Evolutionary conservation across 2,113 vertebrate species (phyloP).

Genomic region (Bos javanicus): DNA sequence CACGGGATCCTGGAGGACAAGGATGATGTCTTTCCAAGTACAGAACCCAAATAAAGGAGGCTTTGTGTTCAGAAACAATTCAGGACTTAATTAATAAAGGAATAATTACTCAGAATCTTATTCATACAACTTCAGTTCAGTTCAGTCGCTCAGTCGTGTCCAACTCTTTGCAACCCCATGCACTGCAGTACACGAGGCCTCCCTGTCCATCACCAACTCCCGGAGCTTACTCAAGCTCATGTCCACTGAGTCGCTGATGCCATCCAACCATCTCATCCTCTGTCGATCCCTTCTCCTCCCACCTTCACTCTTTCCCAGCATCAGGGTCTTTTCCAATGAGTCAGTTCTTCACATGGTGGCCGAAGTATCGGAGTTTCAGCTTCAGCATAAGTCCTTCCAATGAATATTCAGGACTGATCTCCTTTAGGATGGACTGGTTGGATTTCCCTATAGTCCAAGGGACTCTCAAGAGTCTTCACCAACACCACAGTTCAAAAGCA

Average conservation of each 20-base stretch:
- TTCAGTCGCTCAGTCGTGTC: accelerated
- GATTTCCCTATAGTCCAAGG: neutral
- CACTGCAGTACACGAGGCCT: neutral
- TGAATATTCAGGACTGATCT: neutral
- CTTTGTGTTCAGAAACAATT: neutral
- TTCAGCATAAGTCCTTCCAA: neutral
- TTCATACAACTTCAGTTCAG: neutral
- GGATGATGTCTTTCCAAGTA: neutral
- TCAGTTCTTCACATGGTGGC: neutral
- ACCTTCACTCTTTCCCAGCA: neutral
- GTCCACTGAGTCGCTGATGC: neutral
- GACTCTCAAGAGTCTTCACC: neutral
- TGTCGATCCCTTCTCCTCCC: neutral
- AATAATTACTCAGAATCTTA: neutral
- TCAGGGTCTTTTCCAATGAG: neutral
- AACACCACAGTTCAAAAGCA: neutral
- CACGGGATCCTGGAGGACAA: accelerated
- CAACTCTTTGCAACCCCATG: neutral
- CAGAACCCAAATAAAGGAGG: neutral
- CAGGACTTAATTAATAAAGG: neutral
- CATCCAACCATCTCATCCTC: neutral
- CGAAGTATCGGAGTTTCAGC: neutral
- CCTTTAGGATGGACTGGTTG: neutral
- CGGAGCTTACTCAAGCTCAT: neutral
- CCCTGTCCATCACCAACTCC: neutral